Conservation (phyloP, 2,888 invertebrate genomes). For the Phalangium opilio region DNA sequence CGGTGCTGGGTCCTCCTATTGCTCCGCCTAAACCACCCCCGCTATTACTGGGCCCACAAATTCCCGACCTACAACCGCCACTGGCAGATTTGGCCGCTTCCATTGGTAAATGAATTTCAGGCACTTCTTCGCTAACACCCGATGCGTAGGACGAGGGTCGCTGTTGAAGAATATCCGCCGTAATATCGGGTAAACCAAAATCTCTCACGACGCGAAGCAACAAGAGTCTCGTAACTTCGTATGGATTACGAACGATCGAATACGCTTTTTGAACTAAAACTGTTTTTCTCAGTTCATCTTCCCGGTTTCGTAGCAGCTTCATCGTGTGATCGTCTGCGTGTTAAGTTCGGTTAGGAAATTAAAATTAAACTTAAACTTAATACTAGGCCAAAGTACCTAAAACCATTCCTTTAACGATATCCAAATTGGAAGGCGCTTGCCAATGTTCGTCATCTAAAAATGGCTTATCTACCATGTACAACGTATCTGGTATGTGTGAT, state of each 20-base stretch:
- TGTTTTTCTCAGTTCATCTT: conserved; percentile 61
- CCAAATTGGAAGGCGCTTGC: too few relatives aligned
- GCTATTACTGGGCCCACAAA: too few relatives aligned
- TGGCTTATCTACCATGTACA: conserved; percentile 65
- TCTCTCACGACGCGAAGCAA: conserved; percentile 81
- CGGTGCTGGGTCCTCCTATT: too few relatives aligned
- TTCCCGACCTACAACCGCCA: too few relatives aligned
- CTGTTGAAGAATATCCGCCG: conserved; percentile 49
- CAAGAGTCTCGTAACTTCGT: conserved; percentile 58
- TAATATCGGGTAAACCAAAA: conserved; percentile 78
- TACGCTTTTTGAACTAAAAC: conserved; percentile 60
- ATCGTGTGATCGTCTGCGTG: conserved; percentile 32
- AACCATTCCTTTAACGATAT: too few relatives aligned
- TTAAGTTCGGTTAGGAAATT: too few relatives aligned
- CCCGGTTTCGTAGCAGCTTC: conserved; percentile 65
- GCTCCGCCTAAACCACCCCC: too few relatives aligned
- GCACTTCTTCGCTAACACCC: too few relatives aligned
- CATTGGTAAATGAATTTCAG: too few relatives aligned
- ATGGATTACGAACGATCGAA: conserved; percentile 39
- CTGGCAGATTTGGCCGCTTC: too few relatives aligned
- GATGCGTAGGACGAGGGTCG: neutral
- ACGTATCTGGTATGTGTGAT: conserved; percentile 64
- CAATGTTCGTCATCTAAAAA: conserved; percentile 20
- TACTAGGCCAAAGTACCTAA: too few relatives aligned
- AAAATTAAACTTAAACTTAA: too few relatives aligned